phyloP scores from a whole-genome alignment of 2,113 vertebrate species.

The Eira barbara region DNA sequence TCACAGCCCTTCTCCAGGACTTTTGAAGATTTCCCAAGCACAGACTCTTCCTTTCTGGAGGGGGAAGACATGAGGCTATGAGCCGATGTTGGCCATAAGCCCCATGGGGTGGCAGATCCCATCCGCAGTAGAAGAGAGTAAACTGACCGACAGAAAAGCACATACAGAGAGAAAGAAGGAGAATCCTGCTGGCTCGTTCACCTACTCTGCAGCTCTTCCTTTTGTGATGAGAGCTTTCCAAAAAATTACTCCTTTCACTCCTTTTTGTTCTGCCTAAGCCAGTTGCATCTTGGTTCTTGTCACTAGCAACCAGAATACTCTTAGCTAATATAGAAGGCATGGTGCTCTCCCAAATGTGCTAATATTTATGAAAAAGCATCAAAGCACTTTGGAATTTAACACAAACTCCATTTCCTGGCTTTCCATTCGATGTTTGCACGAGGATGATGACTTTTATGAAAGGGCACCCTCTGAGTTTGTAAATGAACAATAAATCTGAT shows the following conservation, averaged over 20 bases:
- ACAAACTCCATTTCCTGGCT: conserved; percentile 16
- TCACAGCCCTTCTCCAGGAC: background rate
- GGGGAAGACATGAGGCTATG: background rate
- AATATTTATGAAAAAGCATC: background rate
- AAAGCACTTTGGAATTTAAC: background rate
- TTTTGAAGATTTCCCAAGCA: background rate
- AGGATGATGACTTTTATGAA: background rate
- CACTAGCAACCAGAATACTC: background rate
- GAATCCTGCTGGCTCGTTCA: no score
- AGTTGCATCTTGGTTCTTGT: background rate
- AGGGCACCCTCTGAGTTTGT: background rate
- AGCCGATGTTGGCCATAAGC: background rate
- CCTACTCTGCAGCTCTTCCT: background rate
- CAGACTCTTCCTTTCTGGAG: background rate
- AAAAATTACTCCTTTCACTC: background rate
- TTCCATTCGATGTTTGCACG: background rate
- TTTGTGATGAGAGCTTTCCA: background rate
- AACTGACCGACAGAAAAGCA: background rate
- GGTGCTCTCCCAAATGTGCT: background rate
- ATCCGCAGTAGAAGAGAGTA: background rate
- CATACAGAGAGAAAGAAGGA: background rate
- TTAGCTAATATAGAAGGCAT: background rate
- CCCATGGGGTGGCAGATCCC: background rate
- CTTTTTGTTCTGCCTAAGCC: background rate
- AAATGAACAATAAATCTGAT: conserved; percentile 21